Evolutionary conservation across 2,888 invertebrate species (phyloP).

Genomic region (Eupithecia pulchellata): DNA sequence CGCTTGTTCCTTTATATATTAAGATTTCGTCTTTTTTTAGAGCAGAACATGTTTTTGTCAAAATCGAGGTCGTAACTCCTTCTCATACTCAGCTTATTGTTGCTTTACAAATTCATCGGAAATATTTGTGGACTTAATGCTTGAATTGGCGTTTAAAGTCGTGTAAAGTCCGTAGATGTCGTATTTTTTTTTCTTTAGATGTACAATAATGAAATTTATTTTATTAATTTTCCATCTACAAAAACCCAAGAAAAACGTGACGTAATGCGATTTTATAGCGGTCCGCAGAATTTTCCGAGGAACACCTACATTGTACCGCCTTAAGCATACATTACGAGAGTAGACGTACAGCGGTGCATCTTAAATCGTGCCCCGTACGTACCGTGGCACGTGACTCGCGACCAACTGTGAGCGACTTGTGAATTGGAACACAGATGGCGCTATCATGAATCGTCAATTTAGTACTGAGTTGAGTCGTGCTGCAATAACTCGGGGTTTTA

Average conservation of each 20-base stretch:
- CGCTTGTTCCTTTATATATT: too few relatives aligned
- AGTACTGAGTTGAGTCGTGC: background rate
- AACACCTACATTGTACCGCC: background rate
- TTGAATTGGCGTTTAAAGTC: too few relatives aligned
- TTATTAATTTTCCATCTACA: background rate
- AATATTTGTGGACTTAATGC: too few relatives aligned
- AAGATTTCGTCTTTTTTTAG: too few relatives aligned
- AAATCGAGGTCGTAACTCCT: too few relatives aligned
- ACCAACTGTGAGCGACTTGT: conserved; percentile 7
- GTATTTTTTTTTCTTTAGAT: too few relatives aligned
- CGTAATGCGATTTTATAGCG: background rate
- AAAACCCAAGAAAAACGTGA: background rate
- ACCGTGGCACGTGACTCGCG: conserved; percentile 13
- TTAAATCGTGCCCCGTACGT: conserved; percentile 10
- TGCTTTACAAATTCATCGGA: too few relatives aligned
- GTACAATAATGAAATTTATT: too few relatives aligned
- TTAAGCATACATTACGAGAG: conserved; percentile 9
- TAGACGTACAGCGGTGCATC: conserved; percentile 10
- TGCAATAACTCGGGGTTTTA: background rate
- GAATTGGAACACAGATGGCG: conserved; percentile 13
- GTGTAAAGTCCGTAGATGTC: too few relatives aligned
- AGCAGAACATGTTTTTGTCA: too few relatives aligned
- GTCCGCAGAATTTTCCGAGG: background rate
- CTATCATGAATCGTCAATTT: conserved; percentile 10
- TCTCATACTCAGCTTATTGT: too few relatives aligned